Conservation (phyloP, 2,113 vertebrate species). For the Poeciliopsis turrubarensis region DNA sequence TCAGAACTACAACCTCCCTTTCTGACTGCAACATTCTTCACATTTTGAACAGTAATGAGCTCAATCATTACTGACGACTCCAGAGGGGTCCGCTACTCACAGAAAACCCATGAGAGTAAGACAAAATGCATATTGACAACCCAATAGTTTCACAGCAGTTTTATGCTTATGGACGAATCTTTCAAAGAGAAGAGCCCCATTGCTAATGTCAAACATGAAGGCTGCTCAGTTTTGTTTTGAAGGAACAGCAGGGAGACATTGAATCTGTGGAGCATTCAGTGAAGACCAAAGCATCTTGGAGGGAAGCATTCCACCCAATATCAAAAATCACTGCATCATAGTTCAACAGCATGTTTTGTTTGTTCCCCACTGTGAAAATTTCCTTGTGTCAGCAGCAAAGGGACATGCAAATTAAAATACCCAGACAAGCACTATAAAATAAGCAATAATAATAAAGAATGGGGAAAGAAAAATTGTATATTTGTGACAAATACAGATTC, state of each 20-base stretch:
- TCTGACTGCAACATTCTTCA: background rate
- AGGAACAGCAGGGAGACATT: too few relatives aligned
- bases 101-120: background rate
- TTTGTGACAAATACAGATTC: background rate
- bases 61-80: background rate
- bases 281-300: background rate
- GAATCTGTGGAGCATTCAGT: too few relatives aligned
- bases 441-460: background rate
- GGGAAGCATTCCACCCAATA: background rate
- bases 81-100: background rate
- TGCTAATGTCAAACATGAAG: background rate
- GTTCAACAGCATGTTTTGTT: too few relatives aligned
- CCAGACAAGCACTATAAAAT: background rate
- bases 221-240: background rate
- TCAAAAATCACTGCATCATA: background rate
- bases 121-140: background rate
- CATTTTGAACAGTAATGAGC: background rate
- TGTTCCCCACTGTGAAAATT: too few relatives aligned
- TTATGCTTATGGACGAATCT: background rate
- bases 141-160: background rate
- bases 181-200: too few relatives aligned
- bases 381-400: background rate
- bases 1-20: background rate
- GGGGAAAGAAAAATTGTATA: background rate
- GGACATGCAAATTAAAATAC: background rate